These are phyloP conservation scores for Drosophila lacertosa DNA, from an alignment of 1,140 invertebrate genomes.

Conservation along the genomic window DNA sequence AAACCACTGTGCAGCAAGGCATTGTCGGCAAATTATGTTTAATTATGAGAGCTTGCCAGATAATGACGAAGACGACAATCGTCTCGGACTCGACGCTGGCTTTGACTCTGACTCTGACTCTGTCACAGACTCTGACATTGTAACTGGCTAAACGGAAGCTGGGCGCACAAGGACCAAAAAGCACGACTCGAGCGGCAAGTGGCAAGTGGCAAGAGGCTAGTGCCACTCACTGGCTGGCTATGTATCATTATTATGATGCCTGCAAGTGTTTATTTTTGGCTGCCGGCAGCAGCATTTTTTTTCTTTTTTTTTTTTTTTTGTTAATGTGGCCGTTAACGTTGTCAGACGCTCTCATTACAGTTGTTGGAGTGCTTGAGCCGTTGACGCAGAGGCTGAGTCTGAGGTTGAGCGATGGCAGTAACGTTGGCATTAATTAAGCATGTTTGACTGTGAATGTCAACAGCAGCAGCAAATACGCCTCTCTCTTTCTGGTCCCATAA, in stretches of 20 bases:
- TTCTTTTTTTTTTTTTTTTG: constrained; percentile 38
- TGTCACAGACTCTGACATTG: constrained; percentile 18
- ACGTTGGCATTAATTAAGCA: constrained; percentile 81
- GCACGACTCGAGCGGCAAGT: neutral
- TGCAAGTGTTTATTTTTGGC: constrained; percentile 79
- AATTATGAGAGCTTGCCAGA: constrained; percentile 72
- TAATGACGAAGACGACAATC: constrained; percentile 56
- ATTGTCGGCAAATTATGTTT: constrained; percentile 51
- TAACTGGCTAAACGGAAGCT: constrained; percentile 51
- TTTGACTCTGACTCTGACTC: constrained; percentile 17
- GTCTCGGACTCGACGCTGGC: constrained; percentile 24
- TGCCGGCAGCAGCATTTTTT: constrained; percentile 40
- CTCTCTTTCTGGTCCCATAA: neutral
- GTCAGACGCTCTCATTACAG: constrained; percentile 72
- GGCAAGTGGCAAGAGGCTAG: constrained; percentile 23
- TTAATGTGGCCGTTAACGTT: constrained; percentile 80
- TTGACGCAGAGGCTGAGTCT: neutral
- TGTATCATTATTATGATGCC: constrained; percentile 80
- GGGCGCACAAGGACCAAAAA: constrained; percentile 46
- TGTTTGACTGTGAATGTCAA: constrained; percentile 83
- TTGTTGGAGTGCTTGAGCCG: constrained; percentile 31
- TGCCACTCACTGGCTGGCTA: constrained; percentile 59
- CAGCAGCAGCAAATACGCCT: constrained; percentile 66
- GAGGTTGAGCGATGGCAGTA: constrained; percentile 53
- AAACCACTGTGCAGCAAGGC: constrained; percentile 49